Percentiles rank a stretch among this genome's conserved stretches.
These are phyloP conservation scores for Eulemur rubriventer DNA, from an alignment of 2,797 vertebrate species.

Conservation along the genomic window DNA sequence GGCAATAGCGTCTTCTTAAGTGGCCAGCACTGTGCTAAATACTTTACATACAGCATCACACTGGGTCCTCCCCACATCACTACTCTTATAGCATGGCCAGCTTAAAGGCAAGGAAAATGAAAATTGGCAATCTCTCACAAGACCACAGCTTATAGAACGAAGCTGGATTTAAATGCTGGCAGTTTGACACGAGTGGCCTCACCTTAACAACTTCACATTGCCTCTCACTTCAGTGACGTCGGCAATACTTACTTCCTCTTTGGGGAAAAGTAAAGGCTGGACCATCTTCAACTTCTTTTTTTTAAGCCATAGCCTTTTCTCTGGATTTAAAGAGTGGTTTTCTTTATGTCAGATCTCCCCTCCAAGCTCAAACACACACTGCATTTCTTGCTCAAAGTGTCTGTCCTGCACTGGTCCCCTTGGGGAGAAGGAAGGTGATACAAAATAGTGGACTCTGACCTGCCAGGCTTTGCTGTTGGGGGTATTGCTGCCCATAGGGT, in stretches of 20 bases:
- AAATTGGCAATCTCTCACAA: background rate
- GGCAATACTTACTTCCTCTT: background rate
- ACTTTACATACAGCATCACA: background rate
- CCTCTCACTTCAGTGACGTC: background rate
- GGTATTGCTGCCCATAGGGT: rapidly evolving
- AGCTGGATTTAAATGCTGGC: background rate
- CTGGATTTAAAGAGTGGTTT: background rate
- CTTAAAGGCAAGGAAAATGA: background rate
- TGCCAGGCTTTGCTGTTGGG: background rate
- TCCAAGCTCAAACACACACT: background rate
- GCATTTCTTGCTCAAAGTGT: background rate
- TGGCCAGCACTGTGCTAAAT: background rate
- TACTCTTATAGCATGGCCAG: no score
- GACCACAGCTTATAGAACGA: rapidly evolving
- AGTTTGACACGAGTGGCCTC: background rate
- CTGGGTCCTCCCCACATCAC: background rate
- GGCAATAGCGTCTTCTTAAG: background rate
- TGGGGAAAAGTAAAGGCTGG: background rate
- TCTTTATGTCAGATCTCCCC: background rate
- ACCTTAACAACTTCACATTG: background rate
- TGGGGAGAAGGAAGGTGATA: background rate
- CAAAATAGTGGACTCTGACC: rapidly evolving
- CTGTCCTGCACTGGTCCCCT: background rate
- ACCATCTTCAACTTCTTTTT: no score
- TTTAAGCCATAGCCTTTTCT: background rate